phyloP scores from a whole-genome alignment of 2,113 vertebrate genomes.

The Rhegmatorhina hoffmannsi region DNA sequence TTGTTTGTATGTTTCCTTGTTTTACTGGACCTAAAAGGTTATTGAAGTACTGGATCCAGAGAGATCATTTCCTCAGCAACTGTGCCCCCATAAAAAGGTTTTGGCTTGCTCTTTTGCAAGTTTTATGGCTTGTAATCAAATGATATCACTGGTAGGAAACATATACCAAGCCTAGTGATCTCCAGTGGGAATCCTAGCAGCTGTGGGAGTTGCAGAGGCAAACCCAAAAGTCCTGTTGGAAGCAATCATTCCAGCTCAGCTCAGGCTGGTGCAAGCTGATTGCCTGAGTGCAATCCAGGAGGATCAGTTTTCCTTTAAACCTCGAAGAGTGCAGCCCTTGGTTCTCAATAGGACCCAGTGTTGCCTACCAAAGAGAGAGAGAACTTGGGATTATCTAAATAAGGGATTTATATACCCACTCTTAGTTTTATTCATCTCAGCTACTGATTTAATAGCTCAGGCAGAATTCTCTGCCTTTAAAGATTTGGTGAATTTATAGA shows the following conservation, averaged over 20 bases:
- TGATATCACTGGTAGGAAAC: background rate
- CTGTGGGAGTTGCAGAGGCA: background rate
- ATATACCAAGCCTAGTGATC: background rate
- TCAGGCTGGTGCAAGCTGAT: background rate
- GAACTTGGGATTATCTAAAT: background rate
- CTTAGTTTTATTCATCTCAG: background rate
- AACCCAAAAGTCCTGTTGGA: background rate
- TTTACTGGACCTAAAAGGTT: background rate
- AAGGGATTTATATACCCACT: background rate
- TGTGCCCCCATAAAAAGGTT: background rate
- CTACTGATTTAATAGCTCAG: background rate
- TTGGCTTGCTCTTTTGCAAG: background rate
- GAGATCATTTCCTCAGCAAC: constrained; percentile 43
- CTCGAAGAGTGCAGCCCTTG: background rate
- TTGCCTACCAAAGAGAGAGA: background rate
- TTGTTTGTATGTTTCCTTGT: background rate
- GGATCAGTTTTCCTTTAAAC: background rate
- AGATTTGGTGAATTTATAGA: background rate
- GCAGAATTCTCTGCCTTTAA: background rate
- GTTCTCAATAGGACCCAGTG: background rate
- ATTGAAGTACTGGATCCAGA: background rate
- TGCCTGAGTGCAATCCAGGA: background rate
- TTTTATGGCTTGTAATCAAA: background rate
- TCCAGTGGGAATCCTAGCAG: background rate
- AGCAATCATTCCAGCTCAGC: background rate